phyloP scores from a whole-genome alignment of 2,797 vertebrate species.

The Perodicticus potto region DNA sequence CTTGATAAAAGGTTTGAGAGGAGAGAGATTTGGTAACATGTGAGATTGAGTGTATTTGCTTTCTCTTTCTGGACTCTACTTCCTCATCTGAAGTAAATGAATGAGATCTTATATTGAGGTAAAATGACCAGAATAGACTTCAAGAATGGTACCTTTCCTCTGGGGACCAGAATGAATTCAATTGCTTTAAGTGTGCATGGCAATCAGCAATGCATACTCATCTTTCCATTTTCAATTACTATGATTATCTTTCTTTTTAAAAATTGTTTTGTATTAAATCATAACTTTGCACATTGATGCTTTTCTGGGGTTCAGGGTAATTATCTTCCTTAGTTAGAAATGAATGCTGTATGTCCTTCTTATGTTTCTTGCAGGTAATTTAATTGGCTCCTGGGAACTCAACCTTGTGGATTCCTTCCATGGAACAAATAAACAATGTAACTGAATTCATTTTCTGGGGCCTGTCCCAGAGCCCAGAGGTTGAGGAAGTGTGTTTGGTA shows the following conservation, averaged over 20 bases:
- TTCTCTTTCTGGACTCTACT: background rate
- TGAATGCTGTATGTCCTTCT: background rate
- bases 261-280: too few species aligned
- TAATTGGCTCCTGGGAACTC: background rate
- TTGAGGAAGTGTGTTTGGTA: slow-evolving; percentile 56
- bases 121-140: background rate
- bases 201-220: fast-evolving
- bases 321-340: background rate
- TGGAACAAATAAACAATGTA: slow-evolving; percentile 60
- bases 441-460: slow-evolving; percentile 78
- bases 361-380: slow-evolving; percentile 14
- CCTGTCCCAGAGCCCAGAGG: slow-evolving; percentile 60
- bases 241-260: background rate
- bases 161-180: too few species aligned
- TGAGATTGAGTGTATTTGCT: background rate
- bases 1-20: background rate
- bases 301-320: too few species aligned
- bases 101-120: background rate
- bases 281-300: too few species aligned
- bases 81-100: background rate
- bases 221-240: background rate
- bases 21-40: background rate
- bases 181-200: background rate
- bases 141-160: too few species aligned
- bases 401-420: background rate